Conservation (phyloP, 2,113 vertebrate species). For the Anguilla rostrata region DNA sequence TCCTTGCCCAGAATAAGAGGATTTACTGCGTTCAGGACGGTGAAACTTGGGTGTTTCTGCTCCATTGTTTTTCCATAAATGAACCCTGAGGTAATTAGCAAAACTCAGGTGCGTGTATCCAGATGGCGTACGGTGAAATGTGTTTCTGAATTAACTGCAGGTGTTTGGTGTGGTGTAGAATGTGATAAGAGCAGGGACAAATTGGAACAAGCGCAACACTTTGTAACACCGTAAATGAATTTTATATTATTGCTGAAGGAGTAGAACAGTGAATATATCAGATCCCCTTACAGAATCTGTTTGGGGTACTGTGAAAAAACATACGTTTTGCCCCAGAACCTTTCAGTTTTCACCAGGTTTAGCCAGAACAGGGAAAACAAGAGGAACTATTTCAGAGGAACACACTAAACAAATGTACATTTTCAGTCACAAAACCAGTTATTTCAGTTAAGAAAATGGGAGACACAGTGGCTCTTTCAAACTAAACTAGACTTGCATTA, state of each 20-base stretch:
- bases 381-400: background rate
- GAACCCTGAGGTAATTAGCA: constrained; percentile 50
- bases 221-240: background rate
- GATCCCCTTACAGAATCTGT: background rate
- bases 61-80: constrained; percentile 34
- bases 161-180: background rate
- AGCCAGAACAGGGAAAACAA: background rate
- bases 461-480: background rate
- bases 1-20: constrained; percentile 62
- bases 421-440: background rate
- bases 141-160: background rate
- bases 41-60: constrained; percentile 57
- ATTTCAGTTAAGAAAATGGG: background rate
- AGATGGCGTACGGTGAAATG: background rate
- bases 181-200: background rate
- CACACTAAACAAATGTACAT: background rate
- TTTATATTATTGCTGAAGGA: background rate
- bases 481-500: background rate
- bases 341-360: background rate
- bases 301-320: background rate
- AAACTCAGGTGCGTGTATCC: constrained; percentile 20
- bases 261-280: background rate
- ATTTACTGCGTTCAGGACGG: constrained; percentile 64
- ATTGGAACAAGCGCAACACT: background rate
- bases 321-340: background rate